Percentiles rank a stretch among this genome's conserved stretches.
phyloP scores from a whole-genome alignment of 2,113 vertebrate species.

The Peucedramus taeniatus region DNA sequence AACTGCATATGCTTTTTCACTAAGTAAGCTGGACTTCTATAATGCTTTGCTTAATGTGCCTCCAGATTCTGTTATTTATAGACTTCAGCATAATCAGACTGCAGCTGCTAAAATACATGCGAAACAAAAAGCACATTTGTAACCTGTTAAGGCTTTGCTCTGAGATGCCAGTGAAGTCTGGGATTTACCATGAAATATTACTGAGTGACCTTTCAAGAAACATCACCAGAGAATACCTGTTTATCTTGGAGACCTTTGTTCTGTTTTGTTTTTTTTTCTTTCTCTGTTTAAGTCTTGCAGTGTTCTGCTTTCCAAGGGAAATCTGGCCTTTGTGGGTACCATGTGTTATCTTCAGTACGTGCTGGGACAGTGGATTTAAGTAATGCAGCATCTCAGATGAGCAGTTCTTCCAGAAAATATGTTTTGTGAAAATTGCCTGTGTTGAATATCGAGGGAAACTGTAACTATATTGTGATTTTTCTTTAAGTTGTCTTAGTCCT shows the following conservation, averaged over 20 bases:
- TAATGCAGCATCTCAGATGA: not conserved
- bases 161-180: not conserved
- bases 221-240: not conserved
- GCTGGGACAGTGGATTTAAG: not conserved
- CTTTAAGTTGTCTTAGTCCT: not conserved
- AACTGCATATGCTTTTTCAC: constrained; percentile 44
- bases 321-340: not conserved
- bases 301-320: constrained; percentile 13
- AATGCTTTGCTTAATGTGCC: constrained; percentile 51
- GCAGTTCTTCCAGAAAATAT: not conserved
- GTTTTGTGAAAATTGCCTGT: not conserved
- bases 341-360: not conserved
- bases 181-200: constrained; percentile 14
- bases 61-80: constrained; percentile 69
- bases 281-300: not conserved
- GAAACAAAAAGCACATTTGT: constrained; percentile 11
- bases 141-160: constrained; percentile 21
- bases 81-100: constrained; percentile 33
- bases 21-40: constrained; percentile 39
- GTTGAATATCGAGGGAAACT: not conserved
- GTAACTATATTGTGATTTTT: not conserved
- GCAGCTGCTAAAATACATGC: constrained; percentile 46
- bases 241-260: constrained; percentile 26
- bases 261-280: not conserved
- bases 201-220: not conserved